These are phyloP conservation scores for Magallana nippona DNA, from an alignment of 2,888 invertebrate species.

Conservation along the genomic window DNA sequence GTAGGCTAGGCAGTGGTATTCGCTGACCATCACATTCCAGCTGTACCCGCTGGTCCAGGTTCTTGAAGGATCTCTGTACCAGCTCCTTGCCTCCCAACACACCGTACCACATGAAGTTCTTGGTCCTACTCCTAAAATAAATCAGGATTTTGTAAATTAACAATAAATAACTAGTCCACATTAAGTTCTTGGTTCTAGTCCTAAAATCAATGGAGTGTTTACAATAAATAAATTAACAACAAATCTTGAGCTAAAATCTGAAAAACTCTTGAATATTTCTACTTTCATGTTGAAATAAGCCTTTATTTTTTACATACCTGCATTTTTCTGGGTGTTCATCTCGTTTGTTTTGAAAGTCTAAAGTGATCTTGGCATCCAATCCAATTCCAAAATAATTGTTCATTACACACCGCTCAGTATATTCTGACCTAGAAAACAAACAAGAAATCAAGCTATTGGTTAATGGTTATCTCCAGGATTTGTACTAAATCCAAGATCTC, in stretches of 20 bases:
- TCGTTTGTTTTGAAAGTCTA: constrained; percentile 97
- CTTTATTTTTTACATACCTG: constrained; percentile 82
- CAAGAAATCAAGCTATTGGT: too few relatives aligned
- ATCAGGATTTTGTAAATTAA: too few relatives aligned
- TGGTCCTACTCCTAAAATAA: constrained; percentile 86
- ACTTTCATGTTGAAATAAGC: background rate
- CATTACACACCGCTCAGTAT: constrained; percentile 96
- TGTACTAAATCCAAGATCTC: too few relatives aligned
- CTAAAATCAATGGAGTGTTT: too few relatives aligned
- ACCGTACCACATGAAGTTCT: constrained; percentile 96
- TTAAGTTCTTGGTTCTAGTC: too few relatives aligned
- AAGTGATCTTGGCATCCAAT: constrained; percentile 97
- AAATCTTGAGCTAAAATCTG: background rate
- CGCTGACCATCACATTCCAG: constrained; percentile 97
- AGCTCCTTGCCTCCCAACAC: constrained; percentile 83
- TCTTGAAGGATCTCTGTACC: constrained; percentile 93
- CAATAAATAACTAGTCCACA: too few relatives aligned
- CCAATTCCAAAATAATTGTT: constrained; percentile 99
- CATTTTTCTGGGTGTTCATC: constrained; percentile 98
- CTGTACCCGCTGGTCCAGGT: constrained; percentile 96
- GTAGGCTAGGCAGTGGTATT: constrained; percentile 95
- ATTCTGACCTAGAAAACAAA: constrained; percentile 85
- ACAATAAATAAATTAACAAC: background rate
- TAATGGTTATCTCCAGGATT: too few relatives aligned
- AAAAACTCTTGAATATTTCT: background rate